Conservation (phyloP, 2,113 vertebrate species). For the Serilophus lunatus region DNA sequence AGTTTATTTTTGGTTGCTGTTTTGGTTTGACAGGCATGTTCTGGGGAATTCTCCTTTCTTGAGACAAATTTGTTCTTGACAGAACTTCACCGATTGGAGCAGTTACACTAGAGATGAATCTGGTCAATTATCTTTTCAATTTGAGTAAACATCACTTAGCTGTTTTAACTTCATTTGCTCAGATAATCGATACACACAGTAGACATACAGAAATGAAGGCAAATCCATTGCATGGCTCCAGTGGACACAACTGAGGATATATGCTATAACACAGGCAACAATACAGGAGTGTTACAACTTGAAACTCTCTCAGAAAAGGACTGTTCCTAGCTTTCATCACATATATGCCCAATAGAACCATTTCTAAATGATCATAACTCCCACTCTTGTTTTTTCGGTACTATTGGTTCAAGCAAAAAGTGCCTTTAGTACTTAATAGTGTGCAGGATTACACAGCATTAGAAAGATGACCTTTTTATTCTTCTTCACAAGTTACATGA, state of each 20-base stretch:
- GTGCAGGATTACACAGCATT: neutral
- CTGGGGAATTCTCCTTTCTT: neutral
- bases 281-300: neutral
- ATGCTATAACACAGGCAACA: neutral
- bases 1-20: neutral
- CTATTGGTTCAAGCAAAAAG: neutral
- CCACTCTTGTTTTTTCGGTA: neutral
- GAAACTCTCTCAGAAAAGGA: neutral
- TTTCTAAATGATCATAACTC: neutral
- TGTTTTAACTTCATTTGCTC: neutral
- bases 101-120: neutral
- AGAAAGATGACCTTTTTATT: constrained; percentile 44
- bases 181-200: neutral
- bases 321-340: neutral
- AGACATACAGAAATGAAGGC: neutral
- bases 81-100: neutral
- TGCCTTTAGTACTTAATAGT: neutral
- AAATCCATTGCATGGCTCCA: neutral
- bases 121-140: neutral
- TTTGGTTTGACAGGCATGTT: neutral
- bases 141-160: neutral
- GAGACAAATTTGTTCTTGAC: neutral
- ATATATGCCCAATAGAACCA: neutral
- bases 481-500: neutral
- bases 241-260: neutral